Evolutionary conservation across 2,113 vertebrate species (phyloP).

Genomic region (Pavo muticus): DNA sequence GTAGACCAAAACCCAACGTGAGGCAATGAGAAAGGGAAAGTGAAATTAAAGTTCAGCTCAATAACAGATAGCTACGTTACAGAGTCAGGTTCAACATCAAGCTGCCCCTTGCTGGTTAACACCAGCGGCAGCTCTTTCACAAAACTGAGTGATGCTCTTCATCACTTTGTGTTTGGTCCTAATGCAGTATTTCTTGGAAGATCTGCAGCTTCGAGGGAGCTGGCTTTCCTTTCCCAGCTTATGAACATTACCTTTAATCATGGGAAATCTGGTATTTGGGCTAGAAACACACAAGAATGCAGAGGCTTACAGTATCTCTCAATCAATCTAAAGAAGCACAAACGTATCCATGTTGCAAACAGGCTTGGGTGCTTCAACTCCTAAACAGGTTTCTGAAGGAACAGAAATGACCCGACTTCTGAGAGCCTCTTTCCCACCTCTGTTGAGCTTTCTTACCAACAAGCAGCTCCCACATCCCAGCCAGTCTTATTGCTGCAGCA

Average conservation of each 20-base stretch:
- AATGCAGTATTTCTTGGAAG: background rate
- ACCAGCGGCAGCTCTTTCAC: background rate
- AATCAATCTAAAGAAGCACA: background rate
- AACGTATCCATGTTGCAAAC: background rate
- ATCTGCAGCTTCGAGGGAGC: background rate
- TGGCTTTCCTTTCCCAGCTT: background rate
- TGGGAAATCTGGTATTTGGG: background rate
- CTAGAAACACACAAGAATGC: background rate
- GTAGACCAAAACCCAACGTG: conserved; percentile 44
- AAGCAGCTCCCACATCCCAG: background rate
- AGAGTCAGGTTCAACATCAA: conserved; percentile 8
- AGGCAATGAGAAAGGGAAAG: background rate
- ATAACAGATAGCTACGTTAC: conserved; percentile 42
- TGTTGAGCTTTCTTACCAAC: background rate
- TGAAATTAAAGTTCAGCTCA: conserved; percentile 53
- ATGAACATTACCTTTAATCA: background rate
- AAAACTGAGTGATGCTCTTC: background rate
- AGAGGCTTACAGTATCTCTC: background rate
- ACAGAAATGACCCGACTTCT: background rate
- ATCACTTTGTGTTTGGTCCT: background rate
- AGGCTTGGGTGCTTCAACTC: background rate
- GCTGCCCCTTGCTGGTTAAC: background rate
- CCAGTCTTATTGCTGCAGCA: background rate
- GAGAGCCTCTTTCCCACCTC: background rate
- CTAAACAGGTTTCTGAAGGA: background rate